Percentiles rank a stretch among this genome's conserved stretches.
These are phyloP conservation scores for Bothrops jararaca DNA, from an alignment of 2,113 vertebrate genomes.

Conservation along the genomic window DNA sequence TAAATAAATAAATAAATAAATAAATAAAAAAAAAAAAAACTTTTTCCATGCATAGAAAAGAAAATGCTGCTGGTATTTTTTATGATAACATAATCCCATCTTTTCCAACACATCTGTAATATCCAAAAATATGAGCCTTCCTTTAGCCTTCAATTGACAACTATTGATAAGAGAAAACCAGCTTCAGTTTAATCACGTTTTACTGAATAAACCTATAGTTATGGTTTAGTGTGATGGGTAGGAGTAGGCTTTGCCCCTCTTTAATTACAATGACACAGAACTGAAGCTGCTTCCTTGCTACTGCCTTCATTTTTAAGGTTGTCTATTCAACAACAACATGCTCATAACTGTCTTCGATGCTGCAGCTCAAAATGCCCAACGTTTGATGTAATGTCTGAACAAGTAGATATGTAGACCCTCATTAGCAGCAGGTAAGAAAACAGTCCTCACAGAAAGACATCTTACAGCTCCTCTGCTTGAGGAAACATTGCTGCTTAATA, in stretches of 20 bases:
- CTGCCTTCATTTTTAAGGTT: not conserved
- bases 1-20: too few species aligned
- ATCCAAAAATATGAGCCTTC: not conserved
- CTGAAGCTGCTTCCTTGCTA: not conserved
- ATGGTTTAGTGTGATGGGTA: not conserved
- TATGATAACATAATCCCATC: not conserved
- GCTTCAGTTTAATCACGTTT: not conserved
- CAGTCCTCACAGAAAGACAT: not conserved
- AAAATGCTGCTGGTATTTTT: not conserved
- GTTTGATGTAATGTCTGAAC: not conserved
- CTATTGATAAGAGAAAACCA: not conserved
- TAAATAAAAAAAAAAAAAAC: too few species aligned
- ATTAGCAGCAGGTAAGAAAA: not conserved
- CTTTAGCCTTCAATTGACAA: not conserved
- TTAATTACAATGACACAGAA: not conserved
- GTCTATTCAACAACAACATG: not conserved
- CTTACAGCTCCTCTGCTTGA: slow-evolving; percentile 14
- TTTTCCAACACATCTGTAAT: not conserved
- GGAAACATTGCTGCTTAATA: slow-evolving; percentile 35
- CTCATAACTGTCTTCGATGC: not conserved
- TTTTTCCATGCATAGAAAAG: not conserved
- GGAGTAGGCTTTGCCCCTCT: not conserved
- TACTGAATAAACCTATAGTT: not conserved
- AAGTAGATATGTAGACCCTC: not conserved
- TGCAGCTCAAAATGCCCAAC: not conserved